A percentile compares a stretch with the other conserved stretches of the same genome.
phyloP scores from a whole-genome alignment of 2,797 vertebrate species.

The Macropodus opercularis region DNA sequence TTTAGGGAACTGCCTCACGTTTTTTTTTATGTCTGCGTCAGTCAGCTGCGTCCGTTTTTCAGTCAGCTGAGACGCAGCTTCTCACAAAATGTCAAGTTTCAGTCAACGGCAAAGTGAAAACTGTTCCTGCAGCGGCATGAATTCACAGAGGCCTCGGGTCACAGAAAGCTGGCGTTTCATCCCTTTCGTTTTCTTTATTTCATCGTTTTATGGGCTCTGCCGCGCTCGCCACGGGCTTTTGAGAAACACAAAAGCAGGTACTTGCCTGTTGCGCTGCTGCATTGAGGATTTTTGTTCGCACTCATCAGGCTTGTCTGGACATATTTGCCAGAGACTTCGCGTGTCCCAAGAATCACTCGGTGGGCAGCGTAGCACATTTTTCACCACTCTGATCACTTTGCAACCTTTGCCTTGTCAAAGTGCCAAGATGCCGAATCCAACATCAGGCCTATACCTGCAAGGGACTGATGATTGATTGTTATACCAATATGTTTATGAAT shows the following conservation, averaged over 20 bases:
- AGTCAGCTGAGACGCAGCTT: constrained; percentile 21
- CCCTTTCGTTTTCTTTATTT: constrained; percentile 57
- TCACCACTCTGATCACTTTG: constrained; percentile 32
- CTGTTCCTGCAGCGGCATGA: constrained; percentile 64
- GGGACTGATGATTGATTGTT: constrained; percentile 21
- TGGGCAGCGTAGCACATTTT: constrained; percentile 18
- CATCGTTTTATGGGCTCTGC: constrained; percentile 49
- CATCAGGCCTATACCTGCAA: constrained; percentile 28
- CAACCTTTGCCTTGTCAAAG: constrained; percentile 40
- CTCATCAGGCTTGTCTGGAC: constrained; percentile 65
- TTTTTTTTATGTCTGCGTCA: constrained; percentile 8
- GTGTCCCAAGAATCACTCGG: constrained; percentile 43
- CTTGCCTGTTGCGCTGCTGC: constrained; percentile 26
- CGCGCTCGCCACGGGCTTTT: constrained; percentile 27
- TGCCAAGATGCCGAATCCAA: constrained; percentile 40
- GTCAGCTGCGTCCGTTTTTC: constrained; percentile 25
- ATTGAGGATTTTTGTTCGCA: constrained; percentile 48
- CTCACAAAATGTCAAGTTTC: constrained; percentile 45
- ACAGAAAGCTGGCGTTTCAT: constrained; percentile 54
- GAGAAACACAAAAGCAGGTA: constrained; percentile 52
- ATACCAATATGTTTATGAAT: neutral
- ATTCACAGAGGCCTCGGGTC: constrained; percentile 62
- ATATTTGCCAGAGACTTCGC: constrained; percentile 49
- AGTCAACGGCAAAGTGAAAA: constrained; percentile 59
- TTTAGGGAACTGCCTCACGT: constrained; percentile 46